Conservation (phyloP, 2,888 invertebrate genomes). For the Acrocyrtus sp. region DNA sequence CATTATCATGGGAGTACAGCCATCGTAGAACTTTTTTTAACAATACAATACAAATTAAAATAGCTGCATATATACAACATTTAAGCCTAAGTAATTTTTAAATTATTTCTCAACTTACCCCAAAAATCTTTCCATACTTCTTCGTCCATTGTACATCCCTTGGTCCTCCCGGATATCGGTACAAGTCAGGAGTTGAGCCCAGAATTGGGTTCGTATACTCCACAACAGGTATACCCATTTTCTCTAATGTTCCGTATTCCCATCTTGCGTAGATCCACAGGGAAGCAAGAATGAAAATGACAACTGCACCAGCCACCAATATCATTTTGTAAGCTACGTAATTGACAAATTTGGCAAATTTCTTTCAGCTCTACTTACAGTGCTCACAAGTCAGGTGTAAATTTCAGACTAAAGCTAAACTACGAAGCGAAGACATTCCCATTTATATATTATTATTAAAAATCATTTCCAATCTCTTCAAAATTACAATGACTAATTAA, state of each 20-base stretch:
- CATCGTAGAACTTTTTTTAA: conserved; percentile 54
- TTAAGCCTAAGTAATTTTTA: background rate
- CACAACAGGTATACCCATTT: conserved; percentile 53
- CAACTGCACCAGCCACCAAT: background rate
- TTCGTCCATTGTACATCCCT: conserved; percentile 54
- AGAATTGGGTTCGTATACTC: conserved; percentile 49
- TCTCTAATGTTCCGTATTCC: conserved; percentile 57
- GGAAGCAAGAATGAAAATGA: background rate
- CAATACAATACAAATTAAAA: background rate
- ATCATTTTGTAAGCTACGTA: too few species aligned
- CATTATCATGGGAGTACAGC: conserved; percentile 41
- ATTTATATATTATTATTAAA: too few species aligned
- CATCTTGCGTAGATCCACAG: conserved; percentile 57
- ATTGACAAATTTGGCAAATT: too few species aligned
- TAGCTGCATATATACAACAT: background rate
- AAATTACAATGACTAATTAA: too few species aligned
- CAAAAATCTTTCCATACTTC: conserved; percentile 55
- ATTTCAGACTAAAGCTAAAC: too few species aligned
- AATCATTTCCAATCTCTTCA: too few species aligned
- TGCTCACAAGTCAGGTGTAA: too few species aligned
- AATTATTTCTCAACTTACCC: conserved; percentile 43
- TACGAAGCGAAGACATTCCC: too few species aligned
- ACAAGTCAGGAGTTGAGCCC: conserved; percentile 50
- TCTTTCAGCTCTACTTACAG: too few species aligned
- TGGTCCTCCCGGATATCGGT: conserved; percentile 26